Evolutionary conservation across 2,797 vertebrate species (phyloP).

Genomic region (Rhinatrema bivittatum): DNA sequence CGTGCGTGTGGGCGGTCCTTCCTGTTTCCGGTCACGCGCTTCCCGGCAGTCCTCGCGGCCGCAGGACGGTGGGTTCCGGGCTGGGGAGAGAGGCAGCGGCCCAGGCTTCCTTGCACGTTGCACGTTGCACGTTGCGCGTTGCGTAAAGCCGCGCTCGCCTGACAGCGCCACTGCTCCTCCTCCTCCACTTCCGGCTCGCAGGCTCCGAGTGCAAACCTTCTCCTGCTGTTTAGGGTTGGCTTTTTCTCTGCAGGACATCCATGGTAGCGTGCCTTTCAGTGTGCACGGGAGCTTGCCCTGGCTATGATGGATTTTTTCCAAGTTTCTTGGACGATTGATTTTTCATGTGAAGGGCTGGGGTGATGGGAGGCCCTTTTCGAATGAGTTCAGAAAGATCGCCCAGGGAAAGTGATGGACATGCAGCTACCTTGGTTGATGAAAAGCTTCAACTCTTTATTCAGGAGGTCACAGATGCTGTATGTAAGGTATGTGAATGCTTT

Average conservation of each 20-base stretch:
- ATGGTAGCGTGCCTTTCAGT: too few relatives aligned
- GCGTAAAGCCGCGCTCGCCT: too few relatives aligned
- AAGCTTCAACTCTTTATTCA: constrained; percentile 97
- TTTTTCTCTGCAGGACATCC: too few relatives aligned
- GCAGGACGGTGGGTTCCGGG: neutral
- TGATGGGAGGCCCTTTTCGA: constrained; percentile 89
- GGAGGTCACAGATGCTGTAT: constrained; percentile 94
- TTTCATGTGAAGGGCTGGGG: constrained; percentile 97
- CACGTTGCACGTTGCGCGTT: too few relatives aligned
- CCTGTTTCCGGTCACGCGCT: too few relatives aligned
- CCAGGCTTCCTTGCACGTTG: neutral
- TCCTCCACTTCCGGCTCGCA: too few relatives aligned
- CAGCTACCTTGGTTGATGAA: constrained; percentile 92
- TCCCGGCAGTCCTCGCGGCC: neutral
- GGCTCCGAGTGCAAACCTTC: too few relatives aligned
- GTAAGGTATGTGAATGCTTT: too few relatives aligned
- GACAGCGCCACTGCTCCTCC: too few relatives aligned
- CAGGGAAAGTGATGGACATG: constrained; percentile 82
- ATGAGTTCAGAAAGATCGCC: constrained; percentile 81
- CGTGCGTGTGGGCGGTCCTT: too few relatives aligned
- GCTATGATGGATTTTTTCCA: constrained; percentile 87
- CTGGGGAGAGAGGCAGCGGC: neutral
- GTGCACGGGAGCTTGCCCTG: too few relatives aligned
- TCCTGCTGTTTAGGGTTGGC: too few relatives aligned
- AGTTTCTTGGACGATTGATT: constrained; percentile 87